A percentile compares a stretch with the other conserved stretches of the same genome.
phyloP scores from a whole-genome alignment of 2,797 vertebrate species.

The Glyptemys insculpta region DNA sequence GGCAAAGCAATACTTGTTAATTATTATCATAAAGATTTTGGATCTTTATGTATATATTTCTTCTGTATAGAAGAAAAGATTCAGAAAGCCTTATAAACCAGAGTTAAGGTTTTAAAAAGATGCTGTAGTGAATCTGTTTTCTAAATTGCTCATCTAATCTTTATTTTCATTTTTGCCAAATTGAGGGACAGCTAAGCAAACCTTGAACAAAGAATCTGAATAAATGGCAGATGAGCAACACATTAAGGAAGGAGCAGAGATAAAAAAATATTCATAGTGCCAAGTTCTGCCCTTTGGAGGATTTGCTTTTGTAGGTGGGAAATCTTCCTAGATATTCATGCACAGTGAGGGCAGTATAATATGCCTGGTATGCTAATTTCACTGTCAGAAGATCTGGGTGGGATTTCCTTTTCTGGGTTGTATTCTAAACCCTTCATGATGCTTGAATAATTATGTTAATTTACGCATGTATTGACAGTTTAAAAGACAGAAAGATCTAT shows the following conservation, averaged over 20 bases:
- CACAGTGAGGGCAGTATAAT: neutral
- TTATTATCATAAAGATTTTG: neutral
- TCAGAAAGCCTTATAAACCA: constrained; percentile 39
- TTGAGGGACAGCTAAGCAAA: neutral
- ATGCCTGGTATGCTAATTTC: neutral
- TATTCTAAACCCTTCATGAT: neutral
- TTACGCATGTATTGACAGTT: neutral
- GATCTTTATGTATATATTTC: neutral
- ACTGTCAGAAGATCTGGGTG: neutral
- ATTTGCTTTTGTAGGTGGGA: neutral
- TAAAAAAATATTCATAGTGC: neutral
- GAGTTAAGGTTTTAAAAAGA: constrained; percentile 44
- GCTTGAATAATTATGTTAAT: neutral
- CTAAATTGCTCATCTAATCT: constrained; percentile 39
- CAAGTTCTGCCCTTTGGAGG: neutral
- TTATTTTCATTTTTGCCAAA: constrained; percentile 44
- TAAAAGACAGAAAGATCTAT: neutral
- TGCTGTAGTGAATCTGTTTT: constrained; percentile 32
- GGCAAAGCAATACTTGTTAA: constrained; percentile 43
- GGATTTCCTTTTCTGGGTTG: neutral
- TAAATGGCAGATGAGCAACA: neutral
- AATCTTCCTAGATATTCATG: neutral
- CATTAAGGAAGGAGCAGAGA: neutral
- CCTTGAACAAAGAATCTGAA: neutral
- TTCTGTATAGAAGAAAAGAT: neutral